phyloP scores from a whole-genome alignment of 2,888 invertebrate genomes.

The Rhingia rostrata region DNA sequence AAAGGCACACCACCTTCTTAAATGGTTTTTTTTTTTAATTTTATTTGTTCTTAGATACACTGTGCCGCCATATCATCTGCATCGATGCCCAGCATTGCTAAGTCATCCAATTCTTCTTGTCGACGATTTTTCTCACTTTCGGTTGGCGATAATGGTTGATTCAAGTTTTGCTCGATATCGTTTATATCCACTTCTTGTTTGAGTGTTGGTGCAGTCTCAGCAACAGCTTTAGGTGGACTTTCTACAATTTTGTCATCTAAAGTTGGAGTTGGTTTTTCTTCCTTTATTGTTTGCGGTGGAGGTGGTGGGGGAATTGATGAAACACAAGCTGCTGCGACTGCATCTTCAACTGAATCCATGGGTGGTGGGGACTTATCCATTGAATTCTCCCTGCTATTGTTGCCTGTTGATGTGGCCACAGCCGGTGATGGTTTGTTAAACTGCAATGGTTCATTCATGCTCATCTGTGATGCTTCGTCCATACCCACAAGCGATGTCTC shows the following conservation, averaged over 20 bases:
- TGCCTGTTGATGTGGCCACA: slow-evolving; percentile 47
- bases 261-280: slow-evolving; percentile 21
- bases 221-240: background rate
- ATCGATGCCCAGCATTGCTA: slow-evolving; percentile 93
- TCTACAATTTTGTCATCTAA: background rate
- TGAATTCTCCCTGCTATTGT: slow-evolving; percentile 61
- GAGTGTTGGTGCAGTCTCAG: background rate
- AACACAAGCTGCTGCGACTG: slow-evolving; percentile 50
- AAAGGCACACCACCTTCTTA: slow-evolving; percentile 20
- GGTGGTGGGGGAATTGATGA: slow-evolving; percentile 74
- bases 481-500: slow-evolving; percentile 78
- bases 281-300: slow-evolving; percentile 64
- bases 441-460: slow-evolving; percentile 78
- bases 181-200: slow-evolving; percentile 20
- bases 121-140: slow-evolving; percentile 83
- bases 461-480: slow-evolving; percentile 79
- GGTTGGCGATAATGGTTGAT: slow-evolving; percentile 79
- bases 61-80: slow-evolving; percentile 87
- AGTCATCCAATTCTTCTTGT: slow-evolving; percentile 86
- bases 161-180: slow-evolving; percentile 78
- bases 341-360: slow-evolving; percentile 47
- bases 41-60: slow-evolving; percentile 79
- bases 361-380: slow-evolving; percentile 52
- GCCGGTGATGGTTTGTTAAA: slow-evolving; percentile 75
- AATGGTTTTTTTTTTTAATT: background rate